Evolutionary conservation across 2,797 vertebrate genomes (phyloP).

Genomic region (Epinephelus coioides): DNA sequence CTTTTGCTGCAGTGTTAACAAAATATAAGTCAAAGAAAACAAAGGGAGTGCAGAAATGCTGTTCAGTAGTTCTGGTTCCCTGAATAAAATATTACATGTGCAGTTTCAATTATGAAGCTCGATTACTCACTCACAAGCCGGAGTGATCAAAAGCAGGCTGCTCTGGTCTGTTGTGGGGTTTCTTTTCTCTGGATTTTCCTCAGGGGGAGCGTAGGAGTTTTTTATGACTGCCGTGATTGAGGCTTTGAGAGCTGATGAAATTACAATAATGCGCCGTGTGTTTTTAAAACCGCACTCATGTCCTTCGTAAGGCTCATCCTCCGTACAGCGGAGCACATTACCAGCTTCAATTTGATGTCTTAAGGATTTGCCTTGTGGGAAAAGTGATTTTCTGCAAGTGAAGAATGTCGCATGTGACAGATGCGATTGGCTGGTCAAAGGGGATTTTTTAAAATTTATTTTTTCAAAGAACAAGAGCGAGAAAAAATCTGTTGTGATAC

Average conservation of each 20-base stretch:
- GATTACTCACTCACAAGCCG: slow-evolving; percentile 61
- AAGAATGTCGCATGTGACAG: slow-evolving; percentile 29
- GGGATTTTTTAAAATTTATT: background rate
- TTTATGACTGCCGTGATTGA: slow-evolving; percentile 59
- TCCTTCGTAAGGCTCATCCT: slow-evolving; percentile 48
- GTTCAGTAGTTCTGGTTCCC: slow-evolving; percentile 25
- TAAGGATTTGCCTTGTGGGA: slow-evolving; percentile 46
- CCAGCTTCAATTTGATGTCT: slow-evolving; percentile 44
- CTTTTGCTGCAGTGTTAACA: slow-evolving; percentile 19
- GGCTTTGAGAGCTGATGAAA: slow-evolving; percentile 68
- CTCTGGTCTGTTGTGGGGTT: slow-evolving; percentile 40
- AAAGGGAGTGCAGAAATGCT: slow-evolving; percentile 35
- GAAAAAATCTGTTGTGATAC: slow-evolving; percentile 31
- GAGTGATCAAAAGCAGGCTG: slow-evolving; percentile 55
- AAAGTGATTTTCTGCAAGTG: slow-evolving; percentile 37
- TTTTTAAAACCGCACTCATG: slow-evolving; percentile 38
- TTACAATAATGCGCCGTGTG: slow-evolving; percentile 43
- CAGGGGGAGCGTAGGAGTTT: slow-evolving; percentile 37
- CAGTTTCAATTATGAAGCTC: slow-evolving; percentile 63
- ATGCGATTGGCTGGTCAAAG: slow-evolving; percentile 54
- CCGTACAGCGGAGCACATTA: slow-evolving; percentile 34
- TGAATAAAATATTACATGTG: slow-evolving; percentile 60
- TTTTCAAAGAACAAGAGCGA: slow-evolving; percentile 21
- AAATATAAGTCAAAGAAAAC: slow-evolving; percentile 28
- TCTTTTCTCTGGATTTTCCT: slow-evolving; percentile 58